phyloP scores from a whole-genome alignment of 2,113 vertebrate species.

The Falcunculus frontatus region DNA sequence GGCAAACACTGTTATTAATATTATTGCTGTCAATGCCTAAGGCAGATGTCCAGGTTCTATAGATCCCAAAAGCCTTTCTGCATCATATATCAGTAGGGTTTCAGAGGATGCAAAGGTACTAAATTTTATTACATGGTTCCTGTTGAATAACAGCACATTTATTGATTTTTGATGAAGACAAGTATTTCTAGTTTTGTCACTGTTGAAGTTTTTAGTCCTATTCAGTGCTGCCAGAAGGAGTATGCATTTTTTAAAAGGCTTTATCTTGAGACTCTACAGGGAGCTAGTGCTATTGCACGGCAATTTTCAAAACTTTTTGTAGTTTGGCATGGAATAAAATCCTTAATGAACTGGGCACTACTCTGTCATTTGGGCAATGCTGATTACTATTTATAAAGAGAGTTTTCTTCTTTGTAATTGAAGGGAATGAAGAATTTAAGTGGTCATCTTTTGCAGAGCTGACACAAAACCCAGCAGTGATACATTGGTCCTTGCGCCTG shows the following conservation, averaged over 20 bases:
- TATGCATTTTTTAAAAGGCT: background rate
- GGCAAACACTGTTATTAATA: background rate
- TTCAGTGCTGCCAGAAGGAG: background rate
- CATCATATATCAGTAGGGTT: background rate
- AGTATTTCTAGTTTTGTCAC: background rate
- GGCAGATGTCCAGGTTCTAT: background rate
- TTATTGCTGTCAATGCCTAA: background rate
- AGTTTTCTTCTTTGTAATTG: background rate
- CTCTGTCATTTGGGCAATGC: background rate
- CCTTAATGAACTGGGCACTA: background rate
- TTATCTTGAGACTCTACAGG: background rate
- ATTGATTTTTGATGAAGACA: background rate
- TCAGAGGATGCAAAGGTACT: background rate
- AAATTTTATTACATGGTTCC: background rate
- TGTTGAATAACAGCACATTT: background rate
- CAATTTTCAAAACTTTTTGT: background rate
- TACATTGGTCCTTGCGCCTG: background rate
- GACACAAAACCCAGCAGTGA: background rate
- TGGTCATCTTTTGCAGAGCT: background rate
- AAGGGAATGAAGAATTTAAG: background rate
- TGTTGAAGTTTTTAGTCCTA: background rate
- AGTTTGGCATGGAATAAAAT: background rate
- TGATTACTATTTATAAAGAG: rapidly evolving
- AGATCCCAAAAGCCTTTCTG: background rate
- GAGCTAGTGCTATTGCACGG: background rate